These are phyloP conservation scores for Solenodon paradoxus DNA, from an alignment of 2,113 vertebrate species.

Conservation along the genomic window DNA sequence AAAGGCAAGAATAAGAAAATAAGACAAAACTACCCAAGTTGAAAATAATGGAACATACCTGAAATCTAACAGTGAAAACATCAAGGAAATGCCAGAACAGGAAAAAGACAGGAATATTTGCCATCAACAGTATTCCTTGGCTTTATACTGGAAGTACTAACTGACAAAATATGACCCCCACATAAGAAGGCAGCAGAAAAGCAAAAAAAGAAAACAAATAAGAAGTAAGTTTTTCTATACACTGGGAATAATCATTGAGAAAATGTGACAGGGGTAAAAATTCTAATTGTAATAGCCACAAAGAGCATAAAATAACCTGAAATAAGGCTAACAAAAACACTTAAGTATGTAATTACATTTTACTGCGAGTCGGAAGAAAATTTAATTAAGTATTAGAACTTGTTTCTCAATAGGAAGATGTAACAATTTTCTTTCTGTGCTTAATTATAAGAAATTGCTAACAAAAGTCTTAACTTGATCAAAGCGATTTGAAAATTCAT, in stretches of 20 bases:
- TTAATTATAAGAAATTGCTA: not conserved
- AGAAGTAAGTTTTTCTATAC: not conserved
- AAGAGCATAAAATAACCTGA: not conserved
- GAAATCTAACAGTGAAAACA: not conserved
- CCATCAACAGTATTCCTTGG: not conserved
- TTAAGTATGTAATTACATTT: not conserved
- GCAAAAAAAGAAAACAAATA: not conserved
- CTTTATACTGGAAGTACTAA: not conserved
- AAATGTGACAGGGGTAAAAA: not conserved
- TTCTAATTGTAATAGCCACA: not conserved
- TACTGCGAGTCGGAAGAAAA: not conserved
- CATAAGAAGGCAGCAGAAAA: not conserved
- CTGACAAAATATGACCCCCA: not conserved
- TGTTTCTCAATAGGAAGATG: not conserved
- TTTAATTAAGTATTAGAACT: not conserved
- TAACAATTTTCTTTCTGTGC: not conserved
- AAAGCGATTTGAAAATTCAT: not conserved
- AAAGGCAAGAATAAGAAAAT: not conserved
- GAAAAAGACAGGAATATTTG: not conserved
- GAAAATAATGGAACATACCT: not conserved
- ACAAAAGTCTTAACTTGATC: not conserved
- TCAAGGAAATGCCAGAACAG: not conserved
- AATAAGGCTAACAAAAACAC: slow-evolving; percentile 11
- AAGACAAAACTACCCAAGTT: not conserved
- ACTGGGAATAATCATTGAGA: not conserved